Evolutionary conservation across 2,113 vertebrate species (phyloP).

Genomic region (Tursiops truncatus): DNA sequence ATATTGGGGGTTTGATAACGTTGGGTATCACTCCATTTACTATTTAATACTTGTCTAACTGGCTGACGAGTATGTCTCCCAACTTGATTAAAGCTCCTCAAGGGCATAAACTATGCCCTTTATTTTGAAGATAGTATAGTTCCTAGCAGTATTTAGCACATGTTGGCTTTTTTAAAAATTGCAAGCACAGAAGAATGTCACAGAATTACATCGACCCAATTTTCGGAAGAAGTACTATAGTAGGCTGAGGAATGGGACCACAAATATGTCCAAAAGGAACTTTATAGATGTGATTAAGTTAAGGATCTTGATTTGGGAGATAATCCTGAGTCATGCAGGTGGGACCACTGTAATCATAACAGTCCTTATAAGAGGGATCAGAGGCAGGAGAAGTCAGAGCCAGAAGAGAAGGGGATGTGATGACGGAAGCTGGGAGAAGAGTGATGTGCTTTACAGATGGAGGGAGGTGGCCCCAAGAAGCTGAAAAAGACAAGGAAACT

Average conservation of each 20-base stretch:
- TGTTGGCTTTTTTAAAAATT: background rate
- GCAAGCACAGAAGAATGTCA: slow-evolving; percentile 7
- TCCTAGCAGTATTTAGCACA: background rate
- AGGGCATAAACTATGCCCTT: background rate
- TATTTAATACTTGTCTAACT: background rate
- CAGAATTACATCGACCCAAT: background rate
- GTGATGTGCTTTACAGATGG: background rate
- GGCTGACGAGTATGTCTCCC: background rate
- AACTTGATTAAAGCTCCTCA: background rate
- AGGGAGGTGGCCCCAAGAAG: background rate
- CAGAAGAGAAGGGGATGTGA: background rate
- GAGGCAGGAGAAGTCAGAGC: background rate
- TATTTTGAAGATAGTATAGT: background rate
- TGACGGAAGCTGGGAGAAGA: background rate
- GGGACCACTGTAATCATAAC: background rate
- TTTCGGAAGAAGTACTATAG: background rate
- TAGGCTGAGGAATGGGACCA: background rate
- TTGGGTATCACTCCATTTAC: background rate
- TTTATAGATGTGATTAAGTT: background rate
- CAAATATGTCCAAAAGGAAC: background rate
- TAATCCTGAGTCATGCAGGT: background rate
- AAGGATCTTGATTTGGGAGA: background rate
- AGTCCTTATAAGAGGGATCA: background rate
- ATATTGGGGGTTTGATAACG: background rate
- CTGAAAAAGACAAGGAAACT: background rate